Conservation (phyloP, 92 coral and sea anemone genomes). For the Palythoa grandis region DNA sequence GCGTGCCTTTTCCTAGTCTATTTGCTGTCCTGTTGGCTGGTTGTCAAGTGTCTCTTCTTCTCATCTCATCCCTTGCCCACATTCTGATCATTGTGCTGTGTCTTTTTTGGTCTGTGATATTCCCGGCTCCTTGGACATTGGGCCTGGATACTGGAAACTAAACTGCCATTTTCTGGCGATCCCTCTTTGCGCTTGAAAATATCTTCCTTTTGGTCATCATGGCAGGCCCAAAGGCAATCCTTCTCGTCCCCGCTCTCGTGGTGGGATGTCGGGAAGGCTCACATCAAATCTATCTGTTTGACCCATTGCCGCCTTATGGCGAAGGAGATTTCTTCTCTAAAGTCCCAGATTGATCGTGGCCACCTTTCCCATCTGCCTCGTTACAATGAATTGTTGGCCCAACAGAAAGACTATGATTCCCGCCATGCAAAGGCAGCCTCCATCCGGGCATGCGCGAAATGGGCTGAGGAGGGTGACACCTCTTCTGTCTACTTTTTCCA, state of each 20-base stretch:
- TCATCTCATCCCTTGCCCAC: background rate
- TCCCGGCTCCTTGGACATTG: background rate
- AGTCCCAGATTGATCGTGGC: too few relatives aligned
- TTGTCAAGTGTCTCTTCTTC: background rate
- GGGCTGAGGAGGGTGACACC: background rate
- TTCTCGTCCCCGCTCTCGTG: too few relatives aligned
- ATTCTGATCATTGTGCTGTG: constrained; percentile 4
- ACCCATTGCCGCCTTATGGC: too few relatives aligned
- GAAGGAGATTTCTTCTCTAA: too few relatives aligned
- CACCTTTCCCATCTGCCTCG: too few relatives aligned
- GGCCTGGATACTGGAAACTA: constrained; percentile 10
- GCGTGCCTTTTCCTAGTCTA: background rate
- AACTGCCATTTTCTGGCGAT: background rate
- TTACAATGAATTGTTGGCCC: too few relatives aligned
- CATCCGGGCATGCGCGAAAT: too few relatives aligned
- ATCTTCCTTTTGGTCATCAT: background rate
- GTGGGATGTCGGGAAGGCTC: too few relatives aligned
- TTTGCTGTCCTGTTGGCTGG: background rate
- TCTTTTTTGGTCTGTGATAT: background rate
- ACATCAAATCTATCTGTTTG: too few relatives aligned
- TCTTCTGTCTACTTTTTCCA: background rate
- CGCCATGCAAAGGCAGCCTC: too few relatives aligned
- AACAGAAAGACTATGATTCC: too few relatives aligned
- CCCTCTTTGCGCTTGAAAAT: background rate
- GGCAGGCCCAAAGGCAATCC: too few relatives aligned